Conservation (phyloP, 2,797 vertebrate species). For the Gouania willdenowi region DNA sequence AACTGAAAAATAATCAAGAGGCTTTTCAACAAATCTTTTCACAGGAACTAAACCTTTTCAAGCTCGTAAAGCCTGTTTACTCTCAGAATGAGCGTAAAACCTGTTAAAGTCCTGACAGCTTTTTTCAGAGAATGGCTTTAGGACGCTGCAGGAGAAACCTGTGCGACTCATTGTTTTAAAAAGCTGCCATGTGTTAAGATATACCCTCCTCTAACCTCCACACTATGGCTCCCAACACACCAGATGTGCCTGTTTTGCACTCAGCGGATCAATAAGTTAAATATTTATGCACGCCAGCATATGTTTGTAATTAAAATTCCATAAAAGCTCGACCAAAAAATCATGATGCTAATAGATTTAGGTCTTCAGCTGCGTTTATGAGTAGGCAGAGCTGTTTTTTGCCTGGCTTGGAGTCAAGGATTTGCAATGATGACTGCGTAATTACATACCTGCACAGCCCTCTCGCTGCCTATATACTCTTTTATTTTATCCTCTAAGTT, state of each 20-base stretch:
- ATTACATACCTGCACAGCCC: constrained; percentile 42
- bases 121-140: constrained; percentile 16
- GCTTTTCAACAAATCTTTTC: constrained; percentile 31
- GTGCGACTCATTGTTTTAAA: constrained; percentile 10
- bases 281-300: constrained; percentile 50
- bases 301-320: constrained; percentile 62
- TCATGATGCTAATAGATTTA: constrained; percentile 29
- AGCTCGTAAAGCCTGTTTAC: constrained; percentile 60
- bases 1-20: constrained; percentile 20
- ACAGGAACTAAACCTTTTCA: constrained; percentile 34
- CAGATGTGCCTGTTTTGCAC: constrained; percentile 11
- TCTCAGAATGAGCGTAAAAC: constrained; percentile 50
- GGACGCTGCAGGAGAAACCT: constrained; percentile 17
- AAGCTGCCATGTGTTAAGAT: too few species aligned
- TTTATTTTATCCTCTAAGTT: not conserved
- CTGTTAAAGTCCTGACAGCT: constrained; percentile 36
- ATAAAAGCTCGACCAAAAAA: constrained; percentile 40
- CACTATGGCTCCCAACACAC: constrained; percentile 14
- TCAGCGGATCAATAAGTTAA: constrained; percentile 51
- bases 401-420: constrained; percentile 38
- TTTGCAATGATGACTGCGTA: constrained; percentile 26
- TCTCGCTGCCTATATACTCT: constrained; percentile 3
- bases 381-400: constrained; percentile 17
- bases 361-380: constrained; percentile 30
- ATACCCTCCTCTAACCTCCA: not conserved